A percentile compares a stretch with the other conserved stretches of the same genome.
These are phyloP conservation scores for Mellilla xanthometata DNA, from an alignment of 2,888 invertebrate genomes.

Conservation along the genomic window DNA sequence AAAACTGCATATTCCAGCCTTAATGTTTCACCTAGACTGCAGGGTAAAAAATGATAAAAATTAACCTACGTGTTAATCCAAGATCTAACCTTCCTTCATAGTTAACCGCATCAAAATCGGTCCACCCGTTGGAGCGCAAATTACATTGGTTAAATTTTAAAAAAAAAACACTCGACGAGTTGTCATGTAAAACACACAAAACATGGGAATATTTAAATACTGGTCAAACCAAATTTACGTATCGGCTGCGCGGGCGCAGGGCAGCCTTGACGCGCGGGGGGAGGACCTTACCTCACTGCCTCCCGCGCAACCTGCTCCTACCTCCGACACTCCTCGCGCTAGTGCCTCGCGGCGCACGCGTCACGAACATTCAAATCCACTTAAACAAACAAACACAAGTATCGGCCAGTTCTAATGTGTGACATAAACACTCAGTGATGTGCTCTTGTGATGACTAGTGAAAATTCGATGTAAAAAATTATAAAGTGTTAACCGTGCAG, in stretches of 20 bases:
- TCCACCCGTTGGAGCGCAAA: too few species aligned
- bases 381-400: conserved; percentile 33
- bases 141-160: too few species aligned
- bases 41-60: too few species aligned
- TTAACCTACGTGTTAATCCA: too few species aligned
- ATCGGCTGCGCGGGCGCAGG: conserved; percentile 49
- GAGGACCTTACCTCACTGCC: conserved; percentile 35
- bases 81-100: too few species aligned
- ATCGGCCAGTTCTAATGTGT: conserved; percentile 38
- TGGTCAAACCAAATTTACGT: conserved; percentile 13
- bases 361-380: conserved; percentile 21
- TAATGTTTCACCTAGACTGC: too few species aligned
- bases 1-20: too few species aligned
- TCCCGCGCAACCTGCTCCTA: conserved; percentile 67
- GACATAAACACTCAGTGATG: conserved; percentile 56
- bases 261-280: conserved; percentile 39
- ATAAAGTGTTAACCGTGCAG: conserved; percentile 33
- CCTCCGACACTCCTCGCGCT: conserved; percentile 62
- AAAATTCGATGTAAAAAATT: conserved; percentile 49
- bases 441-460: conserved; percentile 37
- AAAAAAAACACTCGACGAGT: too few species aligned
- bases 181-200: too few species aligned
- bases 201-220: not conserved
- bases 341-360: conserved; percentile 59
- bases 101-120: too few species aligned